phyloP scores from a whole-genome alignment of 2,888 invertebrate species.

The Biston stratarius region DNA sequence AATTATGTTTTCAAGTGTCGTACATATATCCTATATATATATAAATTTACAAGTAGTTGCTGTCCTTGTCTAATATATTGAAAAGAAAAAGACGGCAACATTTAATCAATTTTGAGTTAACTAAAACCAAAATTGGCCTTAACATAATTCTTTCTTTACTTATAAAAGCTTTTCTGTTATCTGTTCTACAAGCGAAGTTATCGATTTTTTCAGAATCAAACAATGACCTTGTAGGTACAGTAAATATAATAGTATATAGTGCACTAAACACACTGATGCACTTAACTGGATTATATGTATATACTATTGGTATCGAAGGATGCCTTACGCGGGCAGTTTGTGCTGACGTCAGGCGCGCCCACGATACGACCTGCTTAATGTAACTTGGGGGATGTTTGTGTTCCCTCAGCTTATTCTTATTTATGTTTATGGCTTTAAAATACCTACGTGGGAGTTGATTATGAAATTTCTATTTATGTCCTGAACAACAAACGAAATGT shows the following conservation, averaged over 20 bases:
- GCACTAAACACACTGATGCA: conserved; percentile 18
- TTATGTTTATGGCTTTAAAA: not conserved
- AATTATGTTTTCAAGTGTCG: not conserved
- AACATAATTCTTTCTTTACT: not conserved
- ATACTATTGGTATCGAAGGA: conserved; percentile 20
- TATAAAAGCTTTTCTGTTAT: not conserved
- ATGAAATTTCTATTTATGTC: not conserved
- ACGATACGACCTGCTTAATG: conserved; percentile 9
- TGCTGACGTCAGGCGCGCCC: conserved; percentile 24
- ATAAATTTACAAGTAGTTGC: not conserved
- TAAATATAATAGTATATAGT: conserved; percentile 26
- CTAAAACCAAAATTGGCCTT: too few relatives aligned
- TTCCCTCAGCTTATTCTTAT: conserved; percentile 5
- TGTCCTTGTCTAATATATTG: not conserved
- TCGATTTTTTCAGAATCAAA: not conserved
- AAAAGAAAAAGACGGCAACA: too few relatives aligned
- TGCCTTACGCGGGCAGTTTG: conserved; percentile 13
- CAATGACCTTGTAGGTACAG: not conserved
- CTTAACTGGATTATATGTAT: conserved; percentile 37
- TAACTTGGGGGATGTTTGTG: conserved; percentile 17
- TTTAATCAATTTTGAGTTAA: too few relatives aligned
- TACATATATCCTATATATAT: not conserved
- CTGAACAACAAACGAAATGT: not conserved
- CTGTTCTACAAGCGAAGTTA: not conserved
- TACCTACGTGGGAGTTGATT: conserved; percentile 7